Base-by-base conservation (phyloP, 2,888 invertebrate genomes). In the Netelia inedita region DNA sequence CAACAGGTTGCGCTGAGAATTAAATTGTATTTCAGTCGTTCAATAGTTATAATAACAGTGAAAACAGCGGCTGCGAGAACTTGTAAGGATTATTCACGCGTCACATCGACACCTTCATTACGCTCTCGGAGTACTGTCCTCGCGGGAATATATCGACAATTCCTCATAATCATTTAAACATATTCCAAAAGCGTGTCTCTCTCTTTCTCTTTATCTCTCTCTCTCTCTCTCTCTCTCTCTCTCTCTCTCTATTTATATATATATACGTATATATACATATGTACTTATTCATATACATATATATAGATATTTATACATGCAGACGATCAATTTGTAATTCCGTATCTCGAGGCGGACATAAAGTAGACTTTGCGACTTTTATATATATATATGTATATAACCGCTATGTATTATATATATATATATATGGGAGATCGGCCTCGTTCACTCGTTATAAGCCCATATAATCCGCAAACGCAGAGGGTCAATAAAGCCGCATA, bases 401-500 rank as follows among this genome's bases (percentile, higher is more conserved):
- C 3, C 9, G 1, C 43, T 8, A 1, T 43, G 2, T 43, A 1
- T 46, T 63, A 63, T 59, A 41, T 57, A 46, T 14, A 46, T 46
- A 14, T 46, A 14, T 11, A 46, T 46, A 57, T 41, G 41, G 50
- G 41, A 61, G 28, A 10, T 35, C 11, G 59, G 68, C 59, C 28
- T 78, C 78, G 21, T 81, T 73, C 76, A 55, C 46, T 81, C 76
- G 76, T 84, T 84, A 76, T 76, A 57, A 59, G 57, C 63, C 43
- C 73, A 61, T 80, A 76, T 73, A 76, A 76, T 80, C 53, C 43
- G 68, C 68, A 61, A 75, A 43, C 65, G 74, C 71, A 79, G 71
- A 79, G 79, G 72, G 84, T 76, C 79, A 81, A 78, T 84, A 69
- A 84, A 84, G 84, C 76, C 61, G 68, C 75, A 84, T 80, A 68